Conservation (phyloP, 2,797 vertebrate genomes). For the Epinephelus coioides region DNA sequence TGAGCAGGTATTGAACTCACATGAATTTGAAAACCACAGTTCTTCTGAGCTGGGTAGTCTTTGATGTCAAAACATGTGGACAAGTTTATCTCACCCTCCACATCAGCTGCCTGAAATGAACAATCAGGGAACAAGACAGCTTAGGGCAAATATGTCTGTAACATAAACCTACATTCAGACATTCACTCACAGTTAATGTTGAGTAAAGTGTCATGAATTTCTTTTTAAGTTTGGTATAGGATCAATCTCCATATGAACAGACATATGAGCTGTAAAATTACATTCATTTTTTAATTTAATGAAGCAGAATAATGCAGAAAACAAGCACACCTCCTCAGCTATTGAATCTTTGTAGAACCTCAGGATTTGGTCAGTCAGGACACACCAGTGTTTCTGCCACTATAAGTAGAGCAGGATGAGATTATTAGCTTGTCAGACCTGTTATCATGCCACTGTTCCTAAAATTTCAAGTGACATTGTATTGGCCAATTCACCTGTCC, state of each 20-base stretch:
- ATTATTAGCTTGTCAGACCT: neutral
- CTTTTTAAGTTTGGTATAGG: neutral
- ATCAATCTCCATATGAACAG: neutral
- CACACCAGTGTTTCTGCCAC: conserved; percentile 96
- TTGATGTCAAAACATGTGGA: conserved; percentile 91
- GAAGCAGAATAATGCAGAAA: neutral
- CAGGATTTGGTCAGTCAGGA: conserved; percentile 91
- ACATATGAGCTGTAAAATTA: conserved; percentile 7
- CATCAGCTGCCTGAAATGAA: conserved; percentile 87
- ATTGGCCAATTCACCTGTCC: conserved; percentile 85
- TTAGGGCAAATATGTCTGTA: neutral
- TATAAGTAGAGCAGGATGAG: conserved; percentile 54
- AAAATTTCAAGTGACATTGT: neutral
- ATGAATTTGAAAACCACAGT: conserved; percentile 94
- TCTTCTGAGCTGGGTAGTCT: conserved; percentile 90
- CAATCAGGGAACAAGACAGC: conserved; percentile 25
- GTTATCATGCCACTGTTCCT: neutral
- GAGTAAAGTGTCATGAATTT: conserved; percentile 4
- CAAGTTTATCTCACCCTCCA: conserved; percentile 92
- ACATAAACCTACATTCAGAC: conserved; percentile 1
- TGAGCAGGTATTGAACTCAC: conserved; percentile 78
- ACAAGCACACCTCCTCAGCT: conserved; percentile 89
- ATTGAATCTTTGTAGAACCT: conserved; percentile 90
- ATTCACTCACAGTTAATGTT: conserved; percentile 15
- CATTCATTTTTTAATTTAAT: neutral